A percentile compares a stretch with the other conserved stretches of the same genome.
Evolutionary conservation across 2,888 invertebrate genomes (phyloP).

Genomic region (Periphyllus acericola): DNA sequence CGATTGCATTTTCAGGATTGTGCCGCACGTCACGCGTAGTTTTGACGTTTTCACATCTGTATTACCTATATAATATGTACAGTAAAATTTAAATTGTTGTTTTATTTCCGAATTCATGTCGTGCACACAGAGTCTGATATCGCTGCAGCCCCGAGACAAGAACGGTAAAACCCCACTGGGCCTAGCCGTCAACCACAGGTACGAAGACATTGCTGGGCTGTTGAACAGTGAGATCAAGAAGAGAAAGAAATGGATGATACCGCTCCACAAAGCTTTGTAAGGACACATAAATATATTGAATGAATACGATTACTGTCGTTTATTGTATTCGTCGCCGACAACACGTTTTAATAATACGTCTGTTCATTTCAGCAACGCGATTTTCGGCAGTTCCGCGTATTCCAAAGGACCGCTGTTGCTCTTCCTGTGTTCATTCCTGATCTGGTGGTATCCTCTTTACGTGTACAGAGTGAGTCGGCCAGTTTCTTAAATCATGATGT

Average conservation of each 20-base stretch:
- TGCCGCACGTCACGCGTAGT: no score
- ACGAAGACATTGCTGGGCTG: slow-evolving; percentile 84
- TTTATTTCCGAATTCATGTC: no score
- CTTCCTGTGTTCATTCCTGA: slow-evolving; percentile 83
- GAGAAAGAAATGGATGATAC: slow-evolving; percentile 87
- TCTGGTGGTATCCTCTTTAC: slow-evolving; percentile 96
- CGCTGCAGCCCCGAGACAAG: slow-evolving; percentile 86
- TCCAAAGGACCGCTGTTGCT: slow-evolving; percentile 88
- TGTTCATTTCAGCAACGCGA: slow-evolving; percentile 73
- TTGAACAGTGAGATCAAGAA: slow-evolving; percentile 82
- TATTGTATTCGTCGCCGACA: not conserved
- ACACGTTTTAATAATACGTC: slow-evolving; percentile 22
- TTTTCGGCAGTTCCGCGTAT: slow-evolving; percentile 91
- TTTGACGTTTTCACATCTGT: no score
- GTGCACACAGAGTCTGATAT: slow-evolving; percentile 79
- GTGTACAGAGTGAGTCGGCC: slow-evolving; percentile 76
- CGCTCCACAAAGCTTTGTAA: slow-evolving; percentile 84
- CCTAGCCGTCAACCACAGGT: slow-evolving; percentile 88
- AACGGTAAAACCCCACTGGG: slow-evolving; percentile 92
- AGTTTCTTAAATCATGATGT: not conserved
- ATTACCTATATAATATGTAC: no score
- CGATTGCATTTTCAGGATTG: not conserved
- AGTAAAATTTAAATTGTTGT: no score
- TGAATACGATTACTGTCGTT: not conserved
- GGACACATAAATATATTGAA: slow-evolving; percentile 40